Percentiles rank a stretch among this genome's conserved stretches.
phyloP scores from a whole-genome alignment of 2,797 vertebrate genomes.

The Myiothlypis chrysogaster region DNA sequence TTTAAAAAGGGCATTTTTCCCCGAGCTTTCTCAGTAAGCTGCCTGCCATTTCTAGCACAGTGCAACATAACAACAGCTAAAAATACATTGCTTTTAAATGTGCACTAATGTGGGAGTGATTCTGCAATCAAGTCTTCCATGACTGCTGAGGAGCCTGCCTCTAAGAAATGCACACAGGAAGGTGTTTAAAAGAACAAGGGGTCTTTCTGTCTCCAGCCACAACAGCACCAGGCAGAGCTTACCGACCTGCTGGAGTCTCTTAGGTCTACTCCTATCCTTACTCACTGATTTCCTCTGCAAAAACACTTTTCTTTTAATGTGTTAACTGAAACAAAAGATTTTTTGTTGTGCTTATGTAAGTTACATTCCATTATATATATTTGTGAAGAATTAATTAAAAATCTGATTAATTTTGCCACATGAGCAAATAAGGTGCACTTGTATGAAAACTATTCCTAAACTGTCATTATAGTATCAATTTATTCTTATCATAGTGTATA shows the following conservation, averaged over 20 bases:
- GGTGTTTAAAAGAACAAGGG: background rate
- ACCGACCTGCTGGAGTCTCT: background rate
- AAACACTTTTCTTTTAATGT: slow-evolving; percentile 4
- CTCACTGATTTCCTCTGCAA: background rate
- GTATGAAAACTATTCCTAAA: background rate
- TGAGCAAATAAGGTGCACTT: background rate
- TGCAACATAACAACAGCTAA: background rate
- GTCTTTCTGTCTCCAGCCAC: background rate
- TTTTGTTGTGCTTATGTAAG: background rate
- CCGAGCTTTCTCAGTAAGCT: background rate
- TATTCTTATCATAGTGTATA: background rate
- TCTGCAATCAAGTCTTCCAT: background rate
- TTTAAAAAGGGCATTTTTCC: background rate
- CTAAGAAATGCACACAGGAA: background rate
- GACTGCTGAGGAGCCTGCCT: background rate
- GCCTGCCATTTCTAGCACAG: background rate
- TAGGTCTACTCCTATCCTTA: background rate
- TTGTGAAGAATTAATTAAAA: background rate
- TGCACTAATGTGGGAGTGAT: background rate
- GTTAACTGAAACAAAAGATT: slow-evolving; percentile 19
- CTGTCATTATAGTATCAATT: background rate
- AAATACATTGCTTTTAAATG: background rate
- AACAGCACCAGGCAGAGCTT: background rate
- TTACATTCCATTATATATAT: background rate
- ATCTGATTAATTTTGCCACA: background rate